A percentile compares a stretch with the other conserved stretches of the same genome.
Evolutionary conservation across 2,888 invertebrate species (phyloP).

Genomic region (Drosophila sordidula): DNA sequence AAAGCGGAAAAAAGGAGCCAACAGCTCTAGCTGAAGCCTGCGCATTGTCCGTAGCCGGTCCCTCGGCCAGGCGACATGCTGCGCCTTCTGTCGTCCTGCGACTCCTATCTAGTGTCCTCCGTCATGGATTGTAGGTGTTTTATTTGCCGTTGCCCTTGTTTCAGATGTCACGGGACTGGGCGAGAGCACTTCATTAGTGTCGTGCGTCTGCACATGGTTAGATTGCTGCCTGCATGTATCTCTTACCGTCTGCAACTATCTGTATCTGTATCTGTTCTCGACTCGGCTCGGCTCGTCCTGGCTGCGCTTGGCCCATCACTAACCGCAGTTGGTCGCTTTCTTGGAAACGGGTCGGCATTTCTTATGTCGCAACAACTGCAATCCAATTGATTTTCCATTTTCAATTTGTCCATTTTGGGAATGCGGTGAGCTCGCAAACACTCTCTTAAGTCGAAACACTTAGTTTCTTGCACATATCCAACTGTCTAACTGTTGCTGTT

Average conservation of each 20-base stretch:
- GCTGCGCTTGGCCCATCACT: constrained; percentile 63
- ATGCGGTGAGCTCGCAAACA: constrained; percentile 10
- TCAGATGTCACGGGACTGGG: constrained; percentile 3
- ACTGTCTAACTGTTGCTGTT: too few relatives aligned
- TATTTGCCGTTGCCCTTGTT: constrained; percentile 58
- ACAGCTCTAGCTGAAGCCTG: constrained; percentile 21
- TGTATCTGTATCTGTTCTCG: not conserved
- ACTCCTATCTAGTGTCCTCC: constrained; percentile 16
- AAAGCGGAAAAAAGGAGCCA: constrained; percentile 13
- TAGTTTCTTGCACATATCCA: too few relatives aligned
- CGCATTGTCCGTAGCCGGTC: constrained; percentile 14
- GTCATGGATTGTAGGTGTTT: constrained; percentile 66
- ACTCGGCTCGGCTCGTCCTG: not conserved
- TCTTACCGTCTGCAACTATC: constrained; percentile 12
- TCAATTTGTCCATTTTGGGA: constrained; percentile 25
- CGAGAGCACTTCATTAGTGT: constrained; percentile 75
- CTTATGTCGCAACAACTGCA: constrained; percentile 49
- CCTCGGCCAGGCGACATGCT: constrained; percentile 33
- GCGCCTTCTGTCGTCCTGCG: constrained; percentile 20
- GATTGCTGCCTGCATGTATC: constrained; percentile 10
- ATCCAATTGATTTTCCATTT: constrained; percentile 54
- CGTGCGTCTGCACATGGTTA: constrained; percentile 52
- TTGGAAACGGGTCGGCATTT: constrained; percentile 56
- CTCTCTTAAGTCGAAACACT: too few relatives aligned
- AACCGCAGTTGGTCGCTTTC: constrained; percentile 78